Evolutionary conservation across 2,113 vertebrate genomes (phyloP).

Genomic region (Girardinichthys multiradiatus): DNA sequence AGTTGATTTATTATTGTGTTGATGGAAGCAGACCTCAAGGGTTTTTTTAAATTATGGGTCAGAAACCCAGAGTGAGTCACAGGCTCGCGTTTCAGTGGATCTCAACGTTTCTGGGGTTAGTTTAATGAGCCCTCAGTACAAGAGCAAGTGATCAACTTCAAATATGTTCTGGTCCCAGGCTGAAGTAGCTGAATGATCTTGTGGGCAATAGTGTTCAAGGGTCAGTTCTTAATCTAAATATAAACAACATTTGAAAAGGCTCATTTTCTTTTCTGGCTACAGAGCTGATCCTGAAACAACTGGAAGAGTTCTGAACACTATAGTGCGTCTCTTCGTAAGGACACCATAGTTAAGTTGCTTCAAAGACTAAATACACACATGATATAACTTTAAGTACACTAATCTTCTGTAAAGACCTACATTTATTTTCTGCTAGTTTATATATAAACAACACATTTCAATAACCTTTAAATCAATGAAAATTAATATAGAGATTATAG

Average conservation of each 20-base stretch:
- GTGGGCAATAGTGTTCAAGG: constrained; percentile 44
- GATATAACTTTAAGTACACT: background rate
- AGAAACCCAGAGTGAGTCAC: constrained; percentile 58
- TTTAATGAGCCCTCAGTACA: constrained; percentile 51
- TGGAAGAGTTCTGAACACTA: constrained; percentile 1
- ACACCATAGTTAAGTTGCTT: constrained; percentile 7
- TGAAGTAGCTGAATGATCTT: constrained; percentile 47
- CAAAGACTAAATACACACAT: background rate
- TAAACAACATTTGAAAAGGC: constrained; percentile 26
- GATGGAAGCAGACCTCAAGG: constrained; percentile 57
- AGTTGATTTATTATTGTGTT: constrained; percentile 60
- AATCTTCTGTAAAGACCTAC: background rate
- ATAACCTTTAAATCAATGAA: no score
- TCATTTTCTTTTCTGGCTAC: background rate
- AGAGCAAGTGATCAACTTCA: constrained; percentile 61
- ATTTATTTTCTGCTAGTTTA: no score
- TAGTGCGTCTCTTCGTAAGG: background rate
- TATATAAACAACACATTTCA: background rate
- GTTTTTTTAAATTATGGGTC: constrained; percentile 60
- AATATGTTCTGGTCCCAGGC: constrained; percentile 48
- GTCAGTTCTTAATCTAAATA: constrained; percentile 65
- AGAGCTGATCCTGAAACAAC: constrained; percentile 13
- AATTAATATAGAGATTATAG: no score
- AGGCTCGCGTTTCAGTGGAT: constrained; percentile 46
- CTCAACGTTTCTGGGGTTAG: constrained; percentile 47